A percentile compares a stretch with the other conserved stretches of the same genome.
These are phyloP conservation scores for Acanthopagrus latus DNA, from an alignment of 2,797 vertebrate genomes.

Conservation along the genomic window DNA sequence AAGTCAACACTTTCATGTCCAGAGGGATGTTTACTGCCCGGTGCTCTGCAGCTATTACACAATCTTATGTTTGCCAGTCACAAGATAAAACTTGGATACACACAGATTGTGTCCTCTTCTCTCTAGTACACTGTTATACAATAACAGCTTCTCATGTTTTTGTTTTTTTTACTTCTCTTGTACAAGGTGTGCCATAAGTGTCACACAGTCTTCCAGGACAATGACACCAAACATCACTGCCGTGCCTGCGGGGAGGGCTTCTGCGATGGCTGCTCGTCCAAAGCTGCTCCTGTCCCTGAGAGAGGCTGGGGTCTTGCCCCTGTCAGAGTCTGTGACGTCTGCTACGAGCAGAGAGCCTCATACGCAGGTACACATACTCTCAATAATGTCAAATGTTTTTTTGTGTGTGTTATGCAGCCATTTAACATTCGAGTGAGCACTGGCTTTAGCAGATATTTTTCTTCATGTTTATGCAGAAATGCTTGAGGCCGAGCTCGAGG, in stretches of 20 bases:
- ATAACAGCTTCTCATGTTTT: constrained; percentile 53
- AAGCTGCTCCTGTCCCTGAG: constrained; percentile 93
- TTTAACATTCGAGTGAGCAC: constrained; percentile 20
- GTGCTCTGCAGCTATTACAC: constrained; percentile 58
- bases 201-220: constrained; percentile 92
- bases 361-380: constrained; percentile 66
- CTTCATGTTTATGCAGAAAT: constrained; percentile 68
- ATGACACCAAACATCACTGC: constrained; percentile 98
- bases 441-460: constrained; percentile 10
- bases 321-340: constrained; percentile 95
- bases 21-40: constrained; percentile 73
- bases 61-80: constrained; percentile 62
- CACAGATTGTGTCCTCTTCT: constrained; percentile 13
- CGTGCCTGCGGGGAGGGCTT: constrained; percentile 98
- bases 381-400: constrained; percentile 5
- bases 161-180: constrained; percentile 27
- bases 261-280: constrained; percentile 96
- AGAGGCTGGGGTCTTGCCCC: constrained; percentile 97
- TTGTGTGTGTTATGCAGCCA: constrained; percentile 6
- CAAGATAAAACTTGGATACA: constrained; percentile 48
- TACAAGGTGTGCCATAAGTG: constrained; percentile 94
- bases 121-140: constrained; percentile 4
- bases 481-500: constrained; percentile 83
- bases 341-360: constrained; percentile 85
- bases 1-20: constrained; percentile 78